Evolutionary conservation across 2,797 vertebrate species (phyloP).

Genomic region (Morus bassanus): DNA sequence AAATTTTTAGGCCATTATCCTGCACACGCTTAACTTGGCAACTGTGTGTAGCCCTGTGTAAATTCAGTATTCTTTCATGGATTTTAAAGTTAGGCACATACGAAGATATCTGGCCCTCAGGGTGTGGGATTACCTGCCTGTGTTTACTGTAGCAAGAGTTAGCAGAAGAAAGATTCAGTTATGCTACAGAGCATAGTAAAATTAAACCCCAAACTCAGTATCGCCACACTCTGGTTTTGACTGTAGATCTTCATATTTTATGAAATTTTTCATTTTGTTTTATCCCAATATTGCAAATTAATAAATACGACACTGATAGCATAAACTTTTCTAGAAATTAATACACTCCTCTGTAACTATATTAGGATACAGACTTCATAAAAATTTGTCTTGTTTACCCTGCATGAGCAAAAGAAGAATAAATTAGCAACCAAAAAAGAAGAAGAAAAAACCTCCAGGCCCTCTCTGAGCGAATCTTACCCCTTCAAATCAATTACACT

Average conservation of each 20-base stretch:
- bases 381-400: neutral
- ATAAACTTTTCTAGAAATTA: neutral
- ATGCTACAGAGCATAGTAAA: neutral
- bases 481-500: neutral
- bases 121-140: neutral
- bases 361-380: neutral
- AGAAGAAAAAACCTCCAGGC: fast-evolving
- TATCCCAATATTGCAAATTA: neutral
- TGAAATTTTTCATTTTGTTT: neutral
- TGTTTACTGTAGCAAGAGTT: neutral
- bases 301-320: neutral
- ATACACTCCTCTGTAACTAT: neutral
- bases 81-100: neutral
- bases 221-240: neutral
- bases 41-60: neutral
- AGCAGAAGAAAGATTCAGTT: neutral
- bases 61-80: neutral
- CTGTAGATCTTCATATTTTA: neutral
- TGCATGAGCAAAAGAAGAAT: neutral
- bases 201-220: neutral
- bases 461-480: neutral
- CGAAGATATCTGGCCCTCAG: neutral
- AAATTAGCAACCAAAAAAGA: neutral
- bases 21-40: neutral
- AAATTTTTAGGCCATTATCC: neutral